Evolutionary conservation across 1,140 invertebrate species (phyloP).

Genomic region (Tyrophagus putrescentiae): DNA sequence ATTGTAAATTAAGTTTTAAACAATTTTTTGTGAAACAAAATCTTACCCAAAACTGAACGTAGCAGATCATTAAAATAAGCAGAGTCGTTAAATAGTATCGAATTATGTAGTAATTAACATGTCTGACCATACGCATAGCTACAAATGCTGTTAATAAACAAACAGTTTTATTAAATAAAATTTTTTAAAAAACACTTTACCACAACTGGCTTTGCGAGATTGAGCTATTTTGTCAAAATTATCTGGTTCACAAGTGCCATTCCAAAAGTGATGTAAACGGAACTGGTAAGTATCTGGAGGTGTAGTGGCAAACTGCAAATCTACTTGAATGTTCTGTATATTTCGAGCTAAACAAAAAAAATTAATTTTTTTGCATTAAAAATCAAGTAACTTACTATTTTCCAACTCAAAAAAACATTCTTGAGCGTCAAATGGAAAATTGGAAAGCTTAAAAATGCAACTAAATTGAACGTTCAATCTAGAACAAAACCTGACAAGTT

Average conservation of each 20-base stretch:
- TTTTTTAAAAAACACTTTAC: neutral
- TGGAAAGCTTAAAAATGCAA: too few species aligned
- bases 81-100: slow-evolving; percentile 26
- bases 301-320: neutral
- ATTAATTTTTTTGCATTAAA: neutral
- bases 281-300: slow-evolving; percentile 12
- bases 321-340: neutral
- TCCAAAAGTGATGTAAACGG: neutral
- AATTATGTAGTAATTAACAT: slow-evolving; percentile 25
- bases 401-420: slow-evolving; percentile 26
- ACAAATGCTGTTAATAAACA: slow-evolving; percentile 23
- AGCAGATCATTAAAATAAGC: slow-evolving; percentile 24
- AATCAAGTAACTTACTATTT: slow-evolving; percentile 23
- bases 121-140: slow-evolving; percentile 19
- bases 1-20: too few species aligned
- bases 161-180: slow-evolving; percentile 10
- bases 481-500: too few species aligned
- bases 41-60: slow-evolving; percentile 25
- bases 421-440: slow-evolving; percentile 28
- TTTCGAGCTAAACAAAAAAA: slow-evolving; percentile 1
- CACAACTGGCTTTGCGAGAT: too few species aligned
- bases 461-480: too few species aligned
- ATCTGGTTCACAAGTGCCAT: neutral
- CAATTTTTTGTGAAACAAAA: too few species aligned
- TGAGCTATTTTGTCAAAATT: too few species aligned